Percentiles rank a stretch among this genome's conserved stretches.
These are phyloP conservation scores for Drosophila lacicola DNA, from an alignment of 2,888 invertebrate species.

Conservation along the genomic window DNA sequence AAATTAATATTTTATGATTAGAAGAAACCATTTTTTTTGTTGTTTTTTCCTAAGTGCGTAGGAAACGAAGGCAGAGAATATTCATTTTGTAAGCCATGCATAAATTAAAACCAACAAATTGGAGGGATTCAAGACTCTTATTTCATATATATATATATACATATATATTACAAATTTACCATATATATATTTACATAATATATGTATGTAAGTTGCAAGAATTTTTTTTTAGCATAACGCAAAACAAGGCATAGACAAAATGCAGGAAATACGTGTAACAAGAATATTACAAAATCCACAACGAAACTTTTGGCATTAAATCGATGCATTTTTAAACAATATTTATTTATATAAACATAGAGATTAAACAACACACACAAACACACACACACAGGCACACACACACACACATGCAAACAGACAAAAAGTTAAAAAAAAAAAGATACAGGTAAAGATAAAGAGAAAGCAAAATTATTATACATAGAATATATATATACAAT, in stretches of 20 bases:
- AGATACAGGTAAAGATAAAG: neutral
- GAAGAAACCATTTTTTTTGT: constrained; percentile 34
- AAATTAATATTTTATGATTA: constrained; percentile 18
- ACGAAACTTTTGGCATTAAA: constrained; percentile 80
- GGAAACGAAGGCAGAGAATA: constrained; percentile 14
- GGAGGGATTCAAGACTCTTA: constrained; percentile 85
- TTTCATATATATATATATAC: constrained; percentile 60
- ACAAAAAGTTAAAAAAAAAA: constrained; percentile 11
- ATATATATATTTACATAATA: constrained; percentile 51
- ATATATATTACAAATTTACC: constrained; percentile 39
- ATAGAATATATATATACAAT: constrained; percentile 52
- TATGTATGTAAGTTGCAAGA: constrained; percentile 26
- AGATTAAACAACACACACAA: constrained; percentile 29
- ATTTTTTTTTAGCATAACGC: constrained; percentile 45
- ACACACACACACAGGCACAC: constrained; percentile 25
- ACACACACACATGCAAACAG: constrained; percentile 24
- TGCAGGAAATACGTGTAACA: constrained; percentile 78
- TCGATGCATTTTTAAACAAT: constrained; percentile 77
- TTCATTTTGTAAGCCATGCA: constrained; percentile 46
- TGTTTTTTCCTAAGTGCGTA: constrained; percentile 17
- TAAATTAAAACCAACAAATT: constrained; percentile 60
- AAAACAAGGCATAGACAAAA: constrained; percentile 57
- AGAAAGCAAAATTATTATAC: constrained; percentile 44
- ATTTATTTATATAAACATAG: constrained; percentile 63
- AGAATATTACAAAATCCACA: constrained; percentile 77